Percentiles rank a stretch among this genome's conserved stretches.
phyloP scores from a whole-genome alignment of 2,888 invertebrate genomes.

The Drosophila diplacantha region DNA sequence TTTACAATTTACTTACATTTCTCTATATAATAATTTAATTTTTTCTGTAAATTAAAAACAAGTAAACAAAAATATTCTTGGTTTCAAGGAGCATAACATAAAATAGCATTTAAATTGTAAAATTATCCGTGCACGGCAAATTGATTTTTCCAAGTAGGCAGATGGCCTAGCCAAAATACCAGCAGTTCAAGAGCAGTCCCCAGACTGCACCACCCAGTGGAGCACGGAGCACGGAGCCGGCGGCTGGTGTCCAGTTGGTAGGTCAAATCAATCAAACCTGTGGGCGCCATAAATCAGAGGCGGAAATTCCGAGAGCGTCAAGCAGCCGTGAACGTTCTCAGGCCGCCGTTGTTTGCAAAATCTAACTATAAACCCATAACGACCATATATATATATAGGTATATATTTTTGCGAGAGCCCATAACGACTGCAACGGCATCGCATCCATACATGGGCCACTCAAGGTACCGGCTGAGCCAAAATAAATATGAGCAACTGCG shows the following conservation, averaged over 20 bases:
- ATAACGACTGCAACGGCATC: conserved; percentile 28
- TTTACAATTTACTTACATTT: too few species aligned
- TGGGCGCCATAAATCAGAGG: conserved; percentile 54
- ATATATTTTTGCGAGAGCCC: conserved; percentile 33
- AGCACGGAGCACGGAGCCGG: conserved; percentile 12
- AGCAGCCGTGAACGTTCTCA: conserved; percentile 51
- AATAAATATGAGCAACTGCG: conserved; percentile 51
- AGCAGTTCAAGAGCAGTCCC: conserved; percentile 67
- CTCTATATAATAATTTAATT: not conserved
- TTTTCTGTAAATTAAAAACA: not conserved
- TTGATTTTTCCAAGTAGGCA: conserved; percentile 29
- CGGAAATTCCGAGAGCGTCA: conserved; percentile 56
- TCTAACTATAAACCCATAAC: conserved; percentile 50
- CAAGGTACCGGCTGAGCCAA: conserved; percentile 58
- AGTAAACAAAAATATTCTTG: too few species aligned
- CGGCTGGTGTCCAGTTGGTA: conserved; percentile 29
- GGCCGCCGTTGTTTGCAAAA: conserved; percentile 31
- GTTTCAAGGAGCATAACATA: not conserved
- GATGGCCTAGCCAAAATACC: conserved; percentile 54
- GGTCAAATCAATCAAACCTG: conserved; percentile 61
- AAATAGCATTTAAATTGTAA: not conserved
- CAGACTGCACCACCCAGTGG: conserved; percentile 22
- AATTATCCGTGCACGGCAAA: not conserved
- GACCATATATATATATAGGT: conserved; percentile 53
- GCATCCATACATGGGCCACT: conserved; percentile 60